Evolutionary conservation across 2,888 invertebrate genomes (phyloP).

Genomic region (Cremastinae sp.): DNA sequence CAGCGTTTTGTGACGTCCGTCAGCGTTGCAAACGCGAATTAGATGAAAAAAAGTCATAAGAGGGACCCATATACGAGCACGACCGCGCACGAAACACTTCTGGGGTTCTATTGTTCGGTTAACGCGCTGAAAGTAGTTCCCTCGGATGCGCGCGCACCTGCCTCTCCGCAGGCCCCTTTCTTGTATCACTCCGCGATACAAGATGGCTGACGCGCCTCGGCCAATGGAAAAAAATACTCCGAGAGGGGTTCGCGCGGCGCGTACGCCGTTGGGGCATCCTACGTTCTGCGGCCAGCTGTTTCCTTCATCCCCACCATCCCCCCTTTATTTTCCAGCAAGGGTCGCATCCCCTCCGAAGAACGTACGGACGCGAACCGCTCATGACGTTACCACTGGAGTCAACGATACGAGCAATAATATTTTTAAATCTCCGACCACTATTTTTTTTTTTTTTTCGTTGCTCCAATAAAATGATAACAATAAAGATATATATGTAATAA

Average conservation of each 20-base stretch:
- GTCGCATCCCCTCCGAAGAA: conserved; percentile 31
- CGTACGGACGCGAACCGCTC: neutral
- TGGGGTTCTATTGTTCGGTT: conserved; percentile 80
- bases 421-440: too few species aligned
- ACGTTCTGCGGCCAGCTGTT: conserved; percentile 47
- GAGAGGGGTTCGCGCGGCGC: conserved; percentile 31
- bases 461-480: neutral
- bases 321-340: conserved; percentile 11
- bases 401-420: too few species aligned
- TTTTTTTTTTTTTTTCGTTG: neutral
- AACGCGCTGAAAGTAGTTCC: conserved; percentile 80
- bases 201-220: conserved; percentile 67
- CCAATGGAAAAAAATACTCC: conserved; percentile 66
- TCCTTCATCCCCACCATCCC: conserved; percentile 37
- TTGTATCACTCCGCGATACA: conserved; percentile 70
- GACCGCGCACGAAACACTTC: conserved; percentile 80
- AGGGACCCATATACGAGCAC: conserved; percentile 76
- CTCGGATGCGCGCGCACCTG: conserved; percentile 77
- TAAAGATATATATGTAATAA: too few species aligned
- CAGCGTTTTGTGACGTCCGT: conserved; percentile 70
- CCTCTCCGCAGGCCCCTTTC: conserved; percentile 59
- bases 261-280: conserved; percentile 45
- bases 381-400: conserved; percentile 29
- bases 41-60: conserved; percentile 68
- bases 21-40: conserved; percentile 60